Conservation (phyloP, 2,797 vertebrate species). For the Anguilla marmorata region DNA sequence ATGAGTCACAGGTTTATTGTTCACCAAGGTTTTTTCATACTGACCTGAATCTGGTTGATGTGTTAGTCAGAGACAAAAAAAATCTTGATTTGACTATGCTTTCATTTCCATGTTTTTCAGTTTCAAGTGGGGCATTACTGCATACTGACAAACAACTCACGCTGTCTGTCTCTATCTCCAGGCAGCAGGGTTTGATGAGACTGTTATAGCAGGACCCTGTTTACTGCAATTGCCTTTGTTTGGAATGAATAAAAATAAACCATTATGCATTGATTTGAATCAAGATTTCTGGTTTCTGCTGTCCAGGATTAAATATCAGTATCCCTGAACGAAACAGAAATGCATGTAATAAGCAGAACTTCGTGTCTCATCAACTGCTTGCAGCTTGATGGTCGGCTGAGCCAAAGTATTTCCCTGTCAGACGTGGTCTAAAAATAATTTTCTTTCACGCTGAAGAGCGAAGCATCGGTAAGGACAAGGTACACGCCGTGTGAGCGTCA, state of each 20-base stretch:
- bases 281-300: not conserved
- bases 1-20: not conserved
- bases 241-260: not conserved
- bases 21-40: not conserved
- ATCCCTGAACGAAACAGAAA: not conserved
- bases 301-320: not conserved
- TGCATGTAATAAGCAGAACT: not conserved
- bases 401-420: not conserved
- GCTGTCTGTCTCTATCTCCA: not conserved
- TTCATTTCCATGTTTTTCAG: not conserved
- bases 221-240: not conserved
- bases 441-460: not conserved
- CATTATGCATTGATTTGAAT: not conserved
- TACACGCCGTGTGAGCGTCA: not conserved
- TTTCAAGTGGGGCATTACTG: not conserved
- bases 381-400: not conserved
- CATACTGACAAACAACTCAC: not conserved
- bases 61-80: not conserved
- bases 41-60: not conserved
- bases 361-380: not conserved
- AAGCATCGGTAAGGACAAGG: not conserved
- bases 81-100: not conserved
- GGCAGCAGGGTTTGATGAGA: not conserved
- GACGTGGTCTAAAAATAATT: not conserved
- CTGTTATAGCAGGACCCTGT: not conserved